Evolutionary conservation across 2,113 vertebrate species (phyloP).

Genomic region (Macquaria australasica): DNA sequence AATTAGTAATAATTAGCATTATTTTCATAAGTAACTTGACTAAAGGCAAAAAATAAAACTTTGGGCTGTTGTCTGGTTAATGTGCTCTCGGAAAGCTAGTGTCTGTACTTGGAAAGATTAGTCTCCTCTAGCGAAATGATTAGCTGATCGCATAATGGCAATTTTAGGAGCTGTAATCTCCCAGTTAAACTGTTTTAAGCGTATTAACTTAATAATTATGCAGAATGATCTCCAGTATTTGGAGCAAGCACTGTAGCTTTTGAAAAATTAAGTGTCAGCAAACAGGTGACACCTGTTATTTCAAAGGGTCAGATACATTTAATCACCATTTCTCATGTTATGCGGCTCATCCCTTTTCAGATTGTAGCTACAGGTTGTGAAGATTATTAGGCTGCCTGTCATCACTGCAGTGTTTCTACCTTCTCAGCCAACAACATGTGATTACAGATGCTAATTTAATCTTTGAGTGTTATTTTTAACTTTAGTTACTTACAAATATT

Average conservation of each 20-base stretch:
- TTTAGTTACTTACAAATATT: neutral
- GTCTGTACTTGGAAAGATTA: neutral
- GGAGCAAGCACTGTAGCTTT: neutral
- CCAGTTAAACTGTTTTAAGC: neutral
- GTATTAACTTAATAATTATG: neutral
- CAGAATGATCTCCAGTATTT: neutral
- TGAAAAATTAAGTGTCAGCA: neutral
- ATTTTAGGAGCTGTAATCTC: neutral
- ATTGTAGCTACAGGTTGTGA: neutral
- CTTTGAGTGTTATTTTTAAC: neutral
- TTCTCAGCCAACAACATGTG: constrained; percentile 1
- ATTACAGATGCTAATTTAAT: neutral
- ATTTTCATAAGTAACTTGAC: neutral
- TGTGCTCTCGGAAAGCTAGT: neutral
- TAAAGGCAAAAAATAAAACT: neutral
- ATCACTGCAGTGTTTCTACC: neutral
- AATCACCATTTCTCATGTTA: neutral
- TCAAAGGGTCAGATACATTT: neutral
- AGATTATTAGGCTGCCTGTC: neutral
- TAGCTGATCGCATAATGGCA: neutral
- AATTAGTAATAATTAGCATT: neutral
- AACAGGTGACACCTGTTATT: neutral
- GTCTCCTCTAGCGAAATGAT: neutral
- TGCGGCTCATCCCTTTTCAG: neutral
- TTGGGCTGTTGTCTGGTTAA: neutral